These are phyloP conservation scores for Geodia barretti DNA, from an alignment of 37 sponge, comb jelly and placozoan species.

Conservation along the genomic window DNA sequence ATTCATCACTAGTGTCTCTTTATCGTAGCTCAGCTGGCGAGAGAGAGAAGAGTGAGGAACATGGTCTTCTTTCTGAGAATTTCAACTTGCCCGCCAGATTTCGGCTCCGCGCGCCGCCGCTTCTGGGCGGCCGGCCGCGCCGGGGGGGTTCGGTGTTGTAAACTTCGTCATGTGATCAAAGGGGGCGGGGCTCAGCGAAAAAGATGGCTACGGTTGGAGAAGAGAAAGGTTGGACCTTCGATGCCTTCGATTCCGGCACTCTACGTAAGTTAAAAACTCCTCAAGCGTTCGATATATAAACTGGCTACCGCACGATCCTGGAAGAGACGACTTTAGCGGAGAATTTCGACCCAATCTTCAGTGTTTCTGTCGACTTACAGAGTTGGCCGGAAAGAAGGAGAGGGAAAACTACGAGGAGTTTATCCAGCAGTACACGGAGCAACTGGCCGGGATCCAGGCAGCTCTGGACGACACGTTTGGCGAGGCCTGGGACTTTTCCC, in stretches of 20 bases:
- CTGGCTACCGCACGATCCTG: no score
- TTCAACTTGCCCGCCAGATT: no score
- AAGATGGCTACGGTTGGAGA: slow-evolving; percentile 44
- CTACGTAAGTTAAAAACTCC: slow-evolving; percentile 49
- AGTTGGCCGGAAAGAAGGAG: slow-evolving; percentile 77
- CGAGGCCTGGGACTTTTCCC: slow-evolving; percentile 89
- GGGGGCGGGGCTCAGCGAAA: slow-evolving; percentile 11
- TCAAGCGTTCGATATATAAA: neutral
- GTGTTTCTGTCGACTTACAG: slow-evolving; percentile 14
- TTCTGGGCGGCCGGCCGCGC: no score
- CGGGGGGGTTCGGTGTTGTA: no score
- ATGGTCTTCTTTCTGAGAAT: no score
- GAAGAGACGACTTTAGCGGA: no score
- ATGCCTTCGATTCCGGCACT: slow-evolving; percentile 75
- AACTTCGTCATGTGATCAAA: no score
- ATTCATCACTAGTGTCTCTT: slow-evolving; percentile 53
- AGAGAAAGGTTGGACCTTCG: slow-evolving; percentile 74
- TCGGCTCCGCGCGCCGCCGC: no score
- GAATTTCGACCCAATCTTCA: no score
- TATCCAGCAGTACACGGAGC: slow-evolving; percentile 69
- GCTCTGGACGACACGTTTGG: slow-evolving; percentile 78
- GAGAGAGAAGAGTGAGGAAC: no score
- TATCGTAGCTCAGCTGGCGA: no score
- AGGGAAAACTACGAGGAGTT: slow-evolving; percentile 64
- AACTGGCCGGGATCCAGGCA: slow-evolving; percentile 76